Conservation (phyloP, 2,797 vertebrate genomes). For the Hippocampus kuda region DNA sequence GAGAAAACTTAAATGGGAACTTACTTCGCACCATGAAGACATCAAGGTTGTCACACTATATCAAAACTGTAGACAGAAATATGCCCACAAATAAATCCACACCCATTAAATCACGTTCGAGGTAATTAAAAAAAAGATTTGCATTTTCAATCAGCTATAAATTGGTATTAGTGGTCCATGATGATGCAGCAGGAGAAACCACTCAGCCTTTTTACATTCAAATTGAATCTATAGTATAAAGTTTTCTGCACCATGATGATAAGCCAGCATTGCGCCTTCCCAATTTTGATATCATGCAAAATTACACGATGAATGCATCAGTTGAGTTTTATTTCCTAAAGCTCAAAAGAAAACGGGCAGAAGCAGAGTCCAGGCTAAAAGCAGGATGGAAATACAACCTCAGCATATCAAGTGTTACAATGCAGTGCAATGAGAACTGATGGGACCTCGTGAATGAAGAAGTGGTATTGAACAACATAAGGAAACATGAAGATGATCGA, state of each 20-base stretch:
- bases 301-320: slow-evolving; percentile 6
- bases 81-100: neutral
- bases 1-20: neutral
- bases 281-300: slow-evolving; percentile 18
- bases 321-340: neutral
- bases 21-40: neutral
- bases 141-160: neutral
- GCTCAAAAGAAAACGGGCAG: slow-evolving; percentile 1
- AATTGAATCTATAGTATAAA: neutral
- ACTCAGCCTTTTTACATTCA: neutral
- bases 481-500: slow-evolving; percentile 24
- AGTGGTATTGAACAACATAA: slow-evolving; percentile 11
- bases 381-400: slow-evolving; percentile 13
- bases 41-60: neutral
- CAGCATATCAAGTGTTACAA: slow-evolving; percentile 6
- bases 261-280: slow-evolving; percentile 2
- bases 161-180: neutral
- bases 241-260: slow-evolving; percentile 1
- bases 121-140: neutral
- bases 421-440: neutral
- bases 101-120: neutral
- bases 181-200: neutral
- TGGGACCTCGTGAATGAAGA: slow-evolving; percentile 2
- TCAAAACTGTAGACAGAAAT: neutral
- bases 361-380: slow-evolving; percentile 6